These are phyloP conservation scores for Arenicola marina DNA, from an alignment of 2,888 invertebrate genomes.

Conservation along the genomic window DNA sequence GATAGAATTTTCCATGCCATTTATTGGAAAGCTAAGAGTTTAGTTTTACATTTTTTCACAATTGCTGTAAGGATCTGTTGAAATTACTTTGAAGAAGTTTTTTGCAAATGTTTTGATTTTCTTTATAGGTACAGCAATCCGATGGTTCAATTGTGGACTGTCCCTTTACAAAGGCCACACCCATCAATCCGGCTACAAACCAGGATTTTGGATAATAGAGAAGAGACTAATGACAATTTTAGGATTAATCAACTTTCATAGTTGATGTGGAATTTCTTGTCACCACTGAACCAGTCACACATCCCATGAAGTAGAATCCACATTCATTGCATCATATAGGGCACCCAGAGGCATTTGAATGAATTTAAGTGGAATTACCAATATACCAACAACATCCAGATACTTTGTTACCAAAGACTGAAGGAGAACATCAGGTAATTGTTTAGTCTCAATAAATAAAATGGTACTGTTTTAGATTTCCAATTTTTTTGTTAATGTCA, in stretches of 20 bases:
- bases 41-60: no score
- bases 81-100: no score
- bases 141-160: not conserved
- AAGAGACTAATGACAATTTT: not conserved
- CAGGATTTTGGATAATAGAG: not conserved
- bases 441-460: no score
- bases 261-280: not conserved
- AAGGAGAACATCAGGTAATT: no score
- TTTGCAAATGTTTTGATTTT: no score
- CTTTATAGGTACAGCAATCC: not conserved
- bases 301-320: no score
- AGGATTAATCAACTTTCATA: not conserved
- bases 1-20: no score
- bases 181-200: not conserved
- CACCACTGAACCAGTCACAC: not conserved
- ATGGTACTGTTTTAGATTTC: no score
- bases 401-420: no score
- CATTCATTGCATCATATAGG: not conserved
- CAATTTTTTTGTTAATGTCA: not conserved
- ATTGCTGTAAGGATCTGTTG: no score
- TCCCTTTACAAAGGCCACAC: not conserved
- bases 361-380: not conserved
- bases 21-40: no score
- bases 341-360: not conserved
- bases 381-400: no score